Evolutionary conservation across 2,113 vertebrate species (phyloP), one percentile per base, ranked within the genome.

Genomic region (Puntigrus tetrazona): DNA sequence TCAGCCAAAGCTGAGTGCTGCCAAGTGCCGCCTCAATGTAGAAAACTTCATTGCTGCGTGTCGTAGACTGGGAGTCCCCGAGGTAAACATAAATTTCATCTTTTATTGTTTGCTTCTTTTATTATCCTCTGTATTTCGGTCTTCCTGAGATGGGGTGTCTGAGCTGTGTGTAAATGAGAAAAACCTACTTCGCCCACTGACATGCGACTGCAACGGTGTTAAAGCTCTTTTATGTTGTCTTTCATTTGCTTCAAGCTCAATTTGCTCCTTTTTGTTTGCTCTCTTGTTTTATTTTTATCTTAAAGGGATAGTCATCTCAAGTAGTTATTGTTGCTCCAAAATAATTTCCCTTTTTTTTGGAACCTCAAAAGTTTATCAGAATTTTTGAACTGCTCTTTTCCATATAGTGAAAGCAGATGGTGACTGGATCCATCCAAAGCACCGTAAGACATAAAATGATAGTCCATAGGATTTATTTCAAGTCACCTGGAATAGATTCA

Each of bases 11-110:
- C 94, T 97, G 89, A 97, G 96, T 73, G 81, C 92, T 1, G 92
- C 95, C 27, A 97, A 96, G 87, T 93, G 94, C 87, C 94, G 95
- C 63, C 95, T 95, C 77, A 97, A 97, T 11, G 95, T 97, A 80
- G 96, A 97, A 83, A 96, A 94, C 91, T 97, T 97, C 90, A 86
- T 96, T 20, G 73, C 93, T 29, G 96, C 96, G n/a, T 97, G 96
- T 83, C 94, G 95, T 5, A 96, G 93, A 85, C 93, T 97, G 86
- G 96, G 96, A 5, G 92, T 97, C 20, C 92, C 96, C 0, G 96
- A 97, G 96, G 96, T 97, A 95, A 83, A 87, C 20, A 31, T 31
- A 7, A 1, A 29, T 25, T 18, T 36, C 27, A 29, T 57, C 10
- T 79, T 43, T 67, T 65, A 27, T 75, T 70, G 59, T 52, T 36